phyloP scores from a whole-genome alignment of 2,888 invertebrate genomes.

The Hesperia comma region DNA sequence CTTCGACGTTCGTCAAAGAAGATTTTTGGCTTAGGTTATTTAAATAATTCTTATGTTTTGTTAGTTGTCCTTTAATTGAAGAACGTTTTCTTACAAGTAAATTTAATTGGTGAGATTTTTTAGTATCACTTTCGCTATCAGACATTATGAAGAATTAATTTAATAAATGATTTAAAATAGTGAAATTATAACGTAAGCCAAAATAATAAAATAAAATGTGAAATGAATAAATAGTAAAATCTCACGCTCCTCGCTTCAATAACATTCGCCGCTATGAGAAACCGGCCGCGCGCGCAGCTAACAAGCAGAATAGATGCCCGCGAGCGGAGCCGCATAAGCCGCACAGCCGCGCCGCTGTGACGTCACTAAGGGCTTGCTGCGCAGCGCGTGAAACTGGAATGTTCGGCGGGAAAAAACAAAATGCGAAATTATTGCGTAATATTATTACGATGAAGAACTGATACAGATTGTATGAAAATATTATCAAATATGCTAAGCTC shows the following conservation, averaged over 20 bases:
- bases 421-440: neutral
- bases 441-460: too few relatives aligned
- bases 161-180: neutral
- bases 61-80: slow-evolving; percentile 26
- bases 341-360: too few relatives aligned
- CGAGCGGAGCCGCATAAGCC: too few relatives aligned
- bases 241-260: slow-evolving; percentile 10
- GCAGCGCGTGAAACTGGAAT: neutral
- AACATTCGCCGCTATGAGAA: neutral
- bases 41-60: slow-evolving; percentile 19
- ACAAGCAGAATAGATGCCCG: neutral
- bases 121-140: neutral
- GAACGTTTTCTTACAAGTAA: slow-evolving; percentile 4
- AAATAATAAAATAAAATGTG: neutral
- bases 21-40: neutral
- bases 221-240: neutral
- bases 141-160: neutral
- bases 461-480: too few relatives aligned
- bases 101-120: neutral
- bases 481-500: too few relatives aligned
- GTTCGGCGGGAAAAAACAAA: neutral
- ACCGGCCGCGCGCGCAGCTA: neutral
- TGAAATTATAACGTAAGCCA: neutral
- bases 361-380: neutral
- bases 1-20: neutral